Conservation (phyloP, 2,113 vertebrate species). For the Blennius ocellaris region DNA sequence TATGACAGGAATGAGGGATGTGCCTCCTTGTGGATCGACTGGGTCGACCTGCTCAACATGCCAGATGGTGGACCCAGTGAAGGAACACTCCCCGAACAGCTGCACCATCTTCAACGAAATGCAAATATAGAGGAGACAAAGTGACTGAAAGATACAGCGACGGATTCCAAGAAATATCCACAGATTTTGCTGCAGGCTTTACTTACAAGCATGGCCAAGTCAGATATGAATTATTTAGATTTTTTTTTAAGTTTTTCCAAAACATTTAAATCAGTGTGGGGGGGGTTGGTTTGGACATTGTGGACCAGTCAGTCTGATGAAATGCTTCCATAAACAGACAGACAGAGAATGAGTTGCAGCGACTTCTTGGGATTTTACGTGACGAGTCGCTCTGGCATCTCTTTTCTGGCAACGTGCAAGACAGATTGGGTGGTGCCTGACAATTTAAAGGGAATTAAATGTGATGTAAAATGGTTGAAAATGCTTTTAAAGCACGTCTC, state of each 20-base stretch:
- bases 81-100: conserved; percentile 32
- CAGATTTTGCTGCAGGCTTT: conserved; percentile 12
- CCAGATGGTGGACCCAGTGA: conserved; percentile 50
- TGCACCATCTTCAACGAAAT: conserved; percentile 25
- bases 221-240: background rate
- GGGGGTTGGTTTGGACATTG: background rate
- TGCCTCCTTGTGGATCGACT: conserved; percentile 22
- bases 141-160: background rate
- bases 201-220: background rate
- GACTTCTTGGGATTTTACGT: conserved; percentile 27
- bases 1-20: conserved; percentile 6
- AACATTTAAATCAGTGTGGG: background rate
- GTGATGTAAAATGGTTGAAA: conserved; percentile 16
- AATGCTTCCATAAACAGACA: background rate
- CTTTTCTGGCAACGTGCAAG: background rate
- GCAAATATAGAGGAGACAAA: conserved; percentile 27
- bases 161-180: background rate
- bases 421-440: conserved; percentile 1
- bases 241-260: background rate
- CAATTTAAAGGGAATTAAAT: conserved; percentile 4
- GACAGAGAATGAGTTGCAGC: background rate
- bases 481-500: conserved; percentile 11
- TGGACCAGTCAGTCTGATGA: conserved; percentile 26
- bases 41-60: conserved; percentile 16
- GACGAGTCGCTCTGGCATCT: background rate